Conservation (phyloP, 92 coral and sea anemone species). For the Parazoanthus atlanticus region DNA sequence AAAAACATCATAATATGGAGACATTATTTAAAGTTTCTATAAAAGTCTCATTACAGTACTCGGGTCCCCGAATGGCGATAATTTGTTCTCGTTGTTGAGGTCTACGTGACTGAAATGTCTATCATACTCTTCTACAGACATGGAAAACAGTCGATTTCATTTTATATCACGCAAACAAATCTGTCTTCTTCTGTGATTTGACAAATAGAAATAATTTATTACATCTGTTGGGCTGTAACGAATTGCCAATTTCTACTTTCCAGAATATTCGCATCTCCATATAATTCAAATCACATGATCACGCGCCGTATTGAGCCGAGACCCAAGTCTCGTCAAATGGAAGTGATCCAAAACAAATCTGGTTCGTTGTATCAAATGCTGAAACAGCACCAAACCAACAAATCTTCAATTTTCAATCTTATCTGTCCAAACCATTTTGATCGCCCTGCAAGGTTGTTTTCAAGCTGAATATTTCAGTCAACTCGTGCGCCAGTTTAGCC, state of each 20-base stretch:
- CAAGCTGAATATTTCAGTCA: neutral
- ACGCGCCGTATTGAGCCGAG: neutral
- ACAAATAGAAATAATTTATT: neutral
- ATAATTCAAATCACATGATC: neutral
- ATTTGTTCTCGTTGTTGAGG: no score
- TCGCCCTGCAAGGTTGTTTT: neutral
- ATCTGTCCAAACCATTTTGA: neutral
- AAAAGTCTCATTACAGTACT: neutral
- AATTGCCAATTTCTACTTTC: neutral
- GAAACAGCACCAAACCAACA: conserved; percentile 7
- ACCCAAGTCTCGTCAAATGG: neutral
- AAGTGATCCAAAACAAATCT: conserved; percentile 21
- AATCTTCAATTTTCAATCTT: neutral
- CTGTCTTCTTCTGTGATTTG: neutral
- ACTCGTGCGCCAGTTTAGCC: neutral
- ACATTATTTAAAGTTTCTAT: neutral
- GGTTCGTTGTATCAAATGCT: conserved; percentile 5
- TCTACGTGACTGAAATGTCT: neutral
- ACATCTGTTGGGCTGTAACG: neutral
- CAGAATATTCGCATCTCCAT: neutral
- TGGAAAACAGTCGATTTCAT: no score
- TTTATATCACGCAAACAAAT: neutral
- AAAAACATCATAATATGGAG: neutral
- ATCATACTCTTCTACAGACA: neutral
- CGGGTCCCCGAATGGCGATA: neutral